Base-by-base conservation (phyloP, 2,888 invertebrate species). In the Melinaea marsaeus region DNA sequence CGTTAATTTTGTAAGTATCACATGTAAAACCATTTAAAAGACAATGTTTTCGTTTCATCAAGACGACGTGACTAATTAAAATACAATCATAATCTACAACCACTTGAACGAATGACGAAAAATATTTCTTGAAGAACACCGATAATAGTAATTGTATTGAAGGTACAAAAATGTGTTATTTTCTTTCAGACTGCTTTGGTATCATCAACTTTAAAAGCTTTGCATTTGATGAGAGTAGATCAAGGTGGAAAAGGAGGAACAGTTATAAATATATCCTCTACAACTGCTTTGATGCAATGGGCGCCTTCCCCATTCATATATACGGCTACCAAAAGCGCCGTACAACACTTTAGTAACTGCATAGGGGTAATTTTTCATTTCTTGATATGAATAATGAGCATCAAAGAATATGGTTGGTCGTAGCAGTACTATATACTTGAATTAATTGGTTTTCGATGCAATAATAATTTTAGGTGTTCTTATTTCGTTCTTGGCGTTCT, bases 1-100 rank as follows among this genome's bases (percentile, higher is more conserved):
- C 9, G 67, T 81, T 11, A 82, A 82, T 71, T 69, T 79, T 62
- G 82, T 81, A 70, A 74, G 79, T 75, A 22, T 22, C 1, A 22
- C 22, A 22, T 22, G 22, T 22, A 22, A 22, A 22, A 22, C 22
- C 22, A 22, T 22, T 22, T 22, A 22, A 22, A 22, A 22, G 22
- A 22, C 22, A 22, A 22, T 22, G 22, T 22, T 22, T 22, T 22
- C 22, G 22, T 22, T 22, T 22, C 22, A 22, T 22, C 22, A 22
- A 22, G 22, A 22, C 22, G 22, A 22, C 22, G 22, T 22, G 22
- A 22, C 22, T 22, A 22, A 22, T 22, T 22, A 22, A 22, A 22
- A 22, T 0, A 22, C 22, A 22, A 22, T 22, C 22, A 22, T 22
- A 22, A 22, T 22, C 22, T 22, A 22, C 22, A 22, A 22, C 22